phyloP scores from a whole-genome alignment of 2,888 invertebrate genomes.

The Trichacis sp. region DNA sequence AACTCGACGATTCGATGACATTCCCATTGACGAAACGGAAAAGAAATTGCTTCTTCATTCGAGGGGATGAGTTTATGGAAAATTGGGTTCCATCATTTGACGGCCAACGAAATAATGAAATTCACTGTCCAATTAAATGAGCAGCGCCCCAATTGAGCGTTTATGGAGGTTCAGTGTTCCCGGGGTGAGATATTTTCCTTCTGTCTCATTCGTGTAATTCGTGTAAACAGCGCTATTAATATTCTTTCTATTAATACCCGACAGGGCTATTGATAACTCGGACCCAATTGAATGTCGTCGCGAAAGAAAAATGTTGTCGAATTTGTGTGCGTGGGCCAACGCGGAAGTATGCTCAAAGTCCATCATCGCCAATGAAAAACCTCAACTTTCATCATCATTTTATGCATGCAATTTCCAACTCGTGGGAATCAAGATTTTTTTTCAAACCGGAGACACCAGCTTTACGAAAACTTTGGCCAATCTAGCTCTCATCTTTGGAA shows the following conservation, averaged over 20 bases:
- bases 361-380: no score
- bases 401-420: no score
- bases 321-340: neutral
- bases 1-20: no score
- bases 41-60: no score
- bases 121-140: neutral
- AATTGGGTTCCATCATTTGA: neutral
- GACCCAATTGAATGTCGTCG: neutral
- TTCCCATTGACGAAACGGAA: no score
- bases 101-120: neutral
- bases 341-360: no score
- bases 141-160: neutral
- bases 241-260: neutral
- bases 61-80: neutral
- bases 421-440: no score
- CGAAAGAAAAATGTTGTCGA: neutral
- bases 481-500: no score
- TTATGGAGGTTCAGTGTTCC: neutral
- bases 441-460: neutral
- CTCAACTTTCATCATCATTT: no score
- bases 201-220: no score
- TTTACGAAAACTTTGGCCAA: no score
- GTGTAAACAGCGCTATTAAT: constrained; percentile 1
- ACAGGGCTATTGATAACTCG: neutral
- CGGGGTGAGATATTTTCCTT: neutral